Evolutionary conservation across 2,888 invertebrate species (phyloP), one percentile per base, ranked within the genome.

Genomic region (Drosophila borealis): DNA sequence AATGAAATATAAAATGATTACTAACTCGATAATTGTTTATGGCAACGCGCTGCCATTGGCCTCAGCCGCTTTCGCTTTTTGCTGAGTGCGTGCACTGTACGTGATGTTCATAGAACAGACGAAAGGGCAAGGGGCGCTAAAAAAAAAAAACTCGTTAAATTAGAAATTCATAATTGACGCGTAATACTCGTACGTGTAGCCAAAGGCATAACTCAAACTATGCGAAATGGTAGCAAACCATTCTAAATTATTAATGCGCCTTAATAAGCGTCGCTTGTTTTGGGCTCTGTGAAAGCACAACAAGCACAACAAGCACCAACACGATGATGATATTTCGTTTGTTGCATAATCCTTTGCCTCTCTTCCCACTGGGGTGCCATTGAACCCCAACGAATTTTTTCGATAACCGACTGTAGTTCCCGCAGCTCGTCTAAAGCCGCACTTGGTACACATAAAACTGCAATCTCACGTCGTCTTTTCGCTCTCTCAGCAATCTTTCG

Each of bases 11-110:
- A 66, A 42, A 59, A 13, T 55, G 25, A 45, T 64, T 51, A 72
- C 37, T 44, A 66, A 46, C 60, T 55, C 11, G 44, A 44, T 64
- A 65, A 59, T 63, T 49, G 17, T 56, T 67, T 51, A 66, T 66
- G 68, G 67, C 4, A 25, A 37, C 55, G 62, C 29, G 51, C 61
- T 69, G 90, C 75, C 91, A 91, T 77, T 91, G 91, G 85, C 90
- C 84, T 77, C 48, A 59, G 72, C 54, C 81, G 90, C 91, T 91
- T 91, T 91, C 91, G 90, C 90, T 91, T 91, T 90, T 88, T 78
- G 41, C 36, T 65, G 44, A 19, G 50, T 42, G 65, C 48, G 50
- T 25, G 25, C 57, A 49, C 53, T 60, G 71, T 84, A 86, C 84
- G 86, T 84, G 84, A 79, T 74, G 66, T 71, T 42, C 50, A 83